Evolutionary conservation across 2,113 vertebrate genomes (phyloP).

Genomic region (Neotragus moschatus): DNA sequence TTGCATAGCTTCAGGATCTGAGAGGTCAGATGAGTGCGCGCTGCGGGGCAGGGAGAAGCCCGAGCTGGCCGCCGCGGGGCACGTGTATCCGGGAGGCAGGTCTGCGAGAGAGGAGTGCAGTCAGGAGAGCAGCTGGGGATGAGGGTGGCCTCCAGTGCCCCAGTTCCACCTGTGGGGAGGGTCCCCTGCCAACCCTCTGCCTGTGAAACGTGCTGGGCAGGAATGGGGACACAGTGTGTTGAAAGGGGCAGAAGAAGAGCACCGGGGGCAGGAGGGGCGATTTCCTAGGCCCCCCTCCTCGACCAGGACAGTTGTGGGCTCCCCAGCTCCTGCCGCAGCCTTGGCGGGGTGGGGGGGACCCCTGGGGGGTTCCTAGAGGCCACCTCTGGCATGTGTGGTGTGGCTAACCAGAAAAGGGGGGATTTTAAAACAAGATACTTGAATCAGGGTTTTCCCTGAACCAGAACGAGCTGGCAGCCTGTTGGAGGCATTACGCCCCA

Average conservation of each 20-base stretch:
- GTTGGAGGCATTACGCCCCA: constrained; percentile 2
- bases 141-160: rapidly evolving
- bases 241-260: neutral
- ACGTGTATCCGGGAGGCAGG: constrained; percentile 88
- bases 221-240: rapidly evolving
- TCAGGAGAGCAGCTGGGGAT: neutral
- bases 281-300: too few species aligned
- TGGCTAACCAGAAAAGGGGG: neutral
- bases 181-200: neutral
- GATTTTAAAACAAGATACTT: neutral
- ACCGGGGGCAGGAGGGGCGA: neutral
- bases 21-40: constrained; percentile 86
- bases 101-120: constrained; percentile 73
- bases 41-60: constrained; percentile 85
- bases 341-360: neutral
- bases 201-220: neutral
- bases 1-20: constrained; percentile 89
- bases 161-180: neutral
- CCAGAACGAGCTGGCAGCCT: neutral
- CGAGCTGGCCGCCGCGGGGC: constrained; percentile 80
- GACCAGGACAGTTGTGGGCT: neutral
- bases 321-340: too few species aligned
- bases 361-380: neutral
- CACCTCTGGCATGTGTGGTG: neutral
- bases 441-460: neutral